A percentile compares a stretch with the other conserved stretches of the same genome.
phyloP scores from a whole-genome alignment of 2,888 invertebrate species.

The Clunio marinus region DNA sequence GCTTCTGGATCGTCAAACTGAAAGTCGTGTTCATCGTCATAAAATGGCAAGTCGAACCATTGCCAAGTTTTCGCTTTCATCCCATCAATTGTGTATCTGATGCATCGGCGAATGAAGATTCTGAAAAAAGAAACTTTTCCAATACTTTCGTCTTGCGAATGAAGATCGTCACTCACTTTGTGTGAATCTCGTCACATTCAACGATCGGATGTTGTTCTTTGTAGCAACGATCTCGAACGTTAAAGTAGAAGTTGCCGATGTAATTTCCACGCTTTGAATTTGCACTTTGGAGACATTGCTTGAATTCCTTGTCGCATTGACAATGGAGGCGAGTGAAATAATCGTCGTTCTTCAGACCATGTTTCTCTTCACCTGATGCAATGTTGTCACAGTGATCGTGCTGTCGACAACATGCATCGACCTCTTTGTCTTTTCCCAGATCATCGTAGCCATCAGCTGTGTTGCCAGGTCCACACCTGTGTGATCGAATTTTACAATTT shows the following conservation, averaged over 20 bases:
- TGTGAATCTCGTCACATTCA: slow-evolving; percentile 45
- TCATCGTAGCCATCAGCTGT: slow-evolving; percentile 73
- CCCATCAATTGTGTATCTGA: slow-evolving; percentile 47
- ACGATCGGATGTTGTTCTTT: slow-evolving; percentile 45
- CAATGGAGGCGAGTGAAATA: slow-evolving; percentile 50
- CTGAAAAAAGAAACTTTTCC: too few species aligned
- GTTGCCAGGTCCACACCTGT: slow-evolving; percentile 82
- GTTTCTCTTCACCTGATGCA: slow-evolving; percentile 44
- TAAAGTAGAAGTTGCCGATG: slow-evolving; percentile 48
- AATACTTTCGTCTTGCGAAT: too few species aligned
- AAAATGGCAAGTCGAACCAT: slow-evolving; percentile 50
- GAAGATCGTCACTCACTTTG: slow-evolving; percentile 41
- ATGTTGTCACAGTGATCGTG: slow-evolving; percentile 62
- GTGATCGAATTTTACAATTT: too few species aligned
- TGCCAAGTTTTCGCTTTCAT: slow-evolving; percentile 46
- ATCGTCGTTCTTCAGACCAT: slow-evolving; percentile 47
- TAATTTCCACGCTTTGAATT: slow-evolving; percentile 46
- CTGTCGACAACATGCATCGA: slow-evolving; percentile 80
- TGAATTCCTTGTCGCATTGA: slow-evolving; percentile 48
- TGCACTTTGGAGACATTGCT: slow-evolving; percentile 48
- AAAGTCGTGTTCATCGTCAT: slow-evolving; percentile 41
- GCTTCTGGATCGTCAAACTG: slow-evolving; percentile 11
- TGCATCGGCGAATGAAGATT: slow-evolving; percentile 47
- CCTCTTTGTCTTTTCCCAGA: slow-evolving; percentile 72
- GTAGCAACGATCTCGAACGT: slow-evolving; percentile 46